Evolutionary conservation across 2,888 invertebrate genomes (phyloP), one percentile per base, ranked within the genome.

Genomic region (Iselma pallidipennis): DNA sequence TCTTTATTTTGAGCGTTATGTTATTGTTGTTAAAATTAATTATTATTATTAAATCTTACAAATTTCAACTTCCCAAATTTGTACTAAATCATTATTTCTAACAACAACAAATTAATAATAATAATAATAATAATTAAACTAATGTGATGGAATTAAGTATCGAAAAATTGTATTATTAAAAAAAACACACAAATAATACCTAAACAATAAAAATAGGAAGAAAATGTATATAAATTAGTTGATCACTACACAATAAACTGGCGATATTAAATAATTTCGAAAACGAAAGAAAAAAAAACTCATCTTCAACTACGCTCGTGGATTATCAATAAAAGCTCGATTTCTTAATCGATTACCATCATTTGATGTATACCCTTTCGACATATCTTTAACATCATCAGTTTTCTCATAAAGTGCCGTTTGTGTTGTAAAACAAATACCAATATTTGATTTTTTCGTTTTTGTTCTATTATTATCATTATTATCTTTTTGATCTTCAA

Each of bases 281-380:
- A n/a, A n/a, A n/a, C n/a, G n/a, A n/a, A n/a, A n/a, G n/a, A n/a
- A n/a, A n/a, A n/a, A n/a, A n/a, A n/a, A n/a, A n/a, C n/a, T n/a
- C n/a, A n/a, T n/a, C n/a, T n/a, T n/a, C n/a, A 9, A 49, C 16
- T 57, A 64, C 53, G 61, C 53, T 49, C 60, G 29, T n/a, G 56
- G 71, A 58, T 63, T 82, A 63, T 83, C 82, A 60, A 84, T 82
- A 68, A 82, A 85, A 14, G 83, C 85, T 21, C 85, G 78, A 62
- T 85, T 85, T 66, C 85, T 80, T 12, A 85, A 69, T 6, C 80
- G 80, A 25, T 76, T 78, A 63, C 81, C 81, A 4, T 68, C 71
- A n/a, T 75, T 73, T 14, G 75, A 72, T 49, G 84, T 84, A 74
- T 85, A 85, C 21, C 85, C 83, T 12, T 83, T 85, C 1, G 80